A percentile compares a stretch with the other conserved stretches of the same genome.
phyloP scores from a whole-genome alignment of 2,888 invertebrate species.

The Drosophila suboccidentalis region DNA sequence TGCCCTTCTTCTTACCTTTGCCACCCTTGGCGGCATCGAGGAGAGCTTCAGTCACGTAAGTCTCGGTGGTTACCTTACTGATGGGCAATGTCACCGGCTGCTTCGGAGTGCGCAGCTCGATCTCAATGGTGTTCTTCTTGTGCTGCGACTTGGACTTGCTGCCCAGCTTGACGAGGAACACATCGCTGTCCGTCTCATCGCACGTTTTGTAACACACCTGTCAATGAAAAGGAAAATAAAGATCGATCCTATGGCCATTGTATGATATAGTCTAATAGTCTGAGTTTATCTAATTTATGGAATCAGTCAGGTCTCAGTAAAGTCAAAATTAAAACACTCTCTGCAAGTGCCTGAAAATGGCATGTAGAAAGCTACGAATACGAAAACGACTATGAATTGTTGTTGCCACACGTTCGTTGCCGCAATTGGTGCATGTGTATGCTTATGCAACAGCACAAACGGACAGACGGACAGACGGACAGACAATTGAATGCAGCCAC shows the following conservation, averaged over 20 bases:
- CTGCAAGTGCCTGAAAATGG: conserved; percentile 5
- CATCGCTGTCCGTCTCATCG: conserved; percentile 89
- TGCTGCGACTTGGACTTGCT: conserved; percentile 90
- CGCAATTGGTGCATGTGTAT: conserved; percentile 31
- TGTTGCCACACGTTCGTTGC: conserved; percentile 59
- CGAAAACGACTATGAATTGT: conserved; percentile 21
- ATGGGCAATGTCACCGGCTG: conserved; percentile 88
- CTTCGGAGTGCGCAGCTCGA: conserved; percentile 91
- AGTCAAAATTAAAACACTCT: background rate
- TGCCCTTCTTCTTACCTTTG: conserved; percentile 32
- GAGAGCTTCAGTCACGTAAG: conserved; percentile 88
- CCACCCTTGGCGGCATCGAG: conserved; percentile 59
- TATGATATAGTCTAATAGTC: no score
- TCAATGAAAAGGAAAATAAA: background rate
- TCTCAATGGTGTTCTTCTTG: conserved; percentile 89
- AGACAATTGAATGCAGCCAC: conserved; percentile 38
- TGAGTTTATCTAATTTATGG: no score
- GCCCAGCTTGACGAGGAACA: conserved; percentile 91
- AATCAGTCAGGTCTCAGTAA: no score
- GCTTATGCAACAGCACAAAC: conserved; percentile 54
- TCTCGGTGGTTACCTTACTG: conserved; percentile 88
- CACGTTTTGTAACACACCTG: conserved; percentile 84
- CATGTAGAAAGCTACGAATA: conserved; percentile 27
- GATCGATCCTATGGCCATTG: no score
- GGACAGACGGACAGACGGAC: conserved; percentile 12